Base-by-base conservation (phyloP, 2,797 vertebrate genomes). In the Ctenochaetus hawaiiensis region DNA sequence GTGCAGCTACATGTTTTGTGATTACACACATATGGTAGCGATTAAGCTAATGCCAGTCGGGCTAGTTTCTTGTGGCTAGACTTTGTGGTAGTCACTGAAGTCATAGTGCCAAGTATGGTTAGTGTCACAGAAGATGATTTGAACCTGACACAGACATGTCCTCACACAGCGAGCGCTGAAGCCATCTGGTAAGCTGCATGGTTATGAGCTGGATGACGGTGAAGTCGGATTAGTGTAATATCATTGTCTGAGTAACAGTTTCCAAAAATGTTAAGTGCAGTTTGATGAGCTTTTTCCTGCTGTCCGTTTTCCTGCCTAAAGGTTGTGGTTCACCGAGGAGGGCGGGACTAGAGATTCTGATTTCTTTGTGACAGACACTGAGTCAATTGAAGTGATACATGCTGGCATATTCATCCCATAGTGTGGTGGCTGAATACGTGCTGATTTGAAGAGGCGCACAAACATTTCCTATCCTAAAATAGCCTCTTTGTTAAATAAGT, bases 211-310 rank as follows among this genome's bases (percentile, higher is more conserved):
- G 49, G 67, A 81, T 67, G 80, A 59, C 70, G 68, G 49, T 72
- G 72, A 77, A 80, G 72, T 77, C 22, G 3, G 69, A 83, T 84
- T 85, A 80, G 76, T 89, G 84, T 75, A 87, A 88, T 87, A 85
- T 92, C 85, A 83, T 81, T 87, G 78, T 87, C 88, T 91, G 88
- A 90, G 86, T 82, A 93, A 91, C 83, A 85, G 73, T 90, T 93
- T 93, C 90, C 87, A 89, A 83, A 88, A 72, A 91, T 89, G 86
- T 90, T 92, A 61, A 84, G 78, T 75, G 81, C 78, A 72, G 75
- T 84, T 90, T 87, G 87, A 92, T 89, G 88, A 86, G 75, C 80
- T 84, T 91, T 91, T 93, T 92, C 88, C 90, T 89, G 86, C 88
- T 87, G 83, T 89, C 83, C 66, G 39, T 83, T 87, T 91, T 86